A percentile compares a stretch with the other conserved stretches of the same genome.
Conservation (phyloP, 2,888 invertebrate genomes). For the Thecophora atra region DNA sequence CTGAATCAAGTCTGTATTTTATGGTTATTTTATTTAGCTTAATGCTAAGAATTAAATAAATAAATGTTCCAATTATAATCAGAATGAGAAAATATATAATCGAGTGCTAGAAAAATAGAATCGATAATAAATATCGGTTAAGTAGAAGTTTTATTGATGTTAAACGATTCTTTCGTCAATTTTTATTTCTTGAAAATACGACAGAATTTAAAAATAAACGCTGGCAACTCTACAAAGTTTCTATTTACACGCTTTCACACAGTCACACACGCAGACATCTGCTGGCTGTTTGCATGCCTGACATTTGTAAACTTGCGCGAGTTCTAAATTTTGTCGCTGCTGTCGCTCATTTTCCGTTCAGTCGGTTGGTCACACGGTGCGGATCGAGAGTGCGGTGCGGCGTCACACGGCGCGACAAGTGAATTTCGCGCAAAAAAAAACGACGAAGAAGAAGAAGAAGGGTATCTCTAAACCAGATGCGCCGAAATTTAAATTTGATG, state of each 20-base stretch:
- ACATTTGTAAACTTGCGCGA: slow-evolving; percentile 30
- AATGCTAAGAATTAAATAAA: no score
- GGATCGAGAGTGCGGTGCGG: slow-evolving; percentile 35
- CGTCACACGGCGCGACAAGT: slow-evolving; percentile 28
- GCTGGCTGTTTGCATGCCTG: neutral
- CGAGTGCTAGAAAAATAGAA: no score
- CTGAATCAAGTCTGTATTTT: no score
- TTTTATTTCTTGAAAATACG: no score
- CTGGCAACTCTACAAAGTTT: slow-evolving; percentile 15
- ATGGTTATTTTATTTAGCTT: no score
- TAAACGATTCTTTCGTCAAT: no score
- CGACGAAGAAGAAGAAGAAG: no score
- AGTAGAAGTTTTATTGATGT: no score
- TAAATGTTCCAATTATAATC: no score
- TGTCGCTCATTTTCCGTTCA: slow-evolving; percentile 27
- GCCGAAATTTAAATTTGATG: neutral
- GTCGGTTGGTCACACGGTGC: slow-evolving; percentile 37
- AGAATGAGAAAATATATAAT: no score
- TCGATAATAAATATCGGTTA: no score
- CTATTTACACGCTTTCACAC: slow-evolving; percentile 7
- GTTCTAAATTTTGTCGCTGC: slow-evolving; percentile 21
- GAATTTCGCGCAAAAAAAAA: neutral
- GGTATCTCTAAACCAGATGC: neutral
- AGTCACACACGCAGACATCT: neutral
- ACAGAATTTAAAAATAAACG: no score